Conservation (phyloP, 2,888 invertebrate species). For the Limnephilus rhombicus region DNA sequence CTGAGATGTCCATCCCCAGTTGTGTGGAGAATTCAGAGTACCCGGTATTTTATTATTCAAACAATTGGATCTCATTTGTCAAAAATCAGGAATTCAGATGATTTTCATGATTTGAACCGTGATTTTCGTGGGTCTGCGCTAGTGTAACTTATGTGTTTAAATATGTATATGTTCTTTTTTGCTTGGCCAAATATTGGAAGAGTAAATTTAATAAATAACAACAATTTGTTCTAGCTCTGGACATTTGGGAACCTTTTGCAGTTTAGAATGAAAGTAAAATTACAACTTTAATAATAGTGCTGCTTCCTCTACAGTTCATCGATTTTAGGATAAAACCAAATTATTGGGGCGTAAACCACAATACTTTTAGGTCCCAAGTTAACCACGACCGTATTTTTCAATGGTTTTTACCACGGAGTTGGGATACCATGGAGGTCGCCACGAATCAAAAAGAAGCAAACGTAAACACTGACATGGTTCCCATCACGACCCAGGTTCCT, state of each 20-base stretch:
- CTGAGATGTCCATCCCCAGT: too few species aligned
- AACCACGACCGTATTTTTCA: not conserved
- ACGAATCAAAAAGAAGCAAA: not conserved
- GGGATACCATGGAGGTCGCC: not conserved
- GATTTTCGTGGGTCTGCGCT: too few species aligned
- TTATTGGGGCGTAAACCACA: constrained; percentile 1
- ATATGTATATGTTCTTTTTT: too few species aligned
- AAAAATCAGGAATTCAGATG: too few species aligned
- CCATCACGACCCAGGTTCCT: not conserved
- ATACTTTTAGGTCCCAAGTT: not conserved
- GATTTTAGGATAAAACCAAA: not conserved
- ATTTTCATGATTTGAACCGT: too few species aligned
- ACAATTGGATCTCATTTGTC: too few species aligned
- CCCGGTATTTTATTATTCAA: too few species aligned
- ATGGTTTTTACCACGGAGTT: not conserved
- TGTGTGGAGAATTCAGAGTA: too few species aligned
- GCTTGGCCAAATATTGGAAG: too few species aligned
- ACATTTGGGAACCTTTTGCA: not conserved
- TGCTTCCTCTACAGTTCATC: not conserved
- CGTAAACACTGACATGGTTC: not conserved
- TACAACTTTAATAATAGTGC: not conserved
- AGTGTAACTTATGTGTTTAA: too few species aligned
- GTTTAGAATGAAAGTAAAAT: not conserved
- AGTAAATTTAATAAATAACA: too few species aligned
- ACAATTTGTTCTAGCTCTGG: too few species aligned